Base-by-base conservation (phyloP, 2,113 vertebrate species). In the Coryphaenoides rupestris region DNA sequence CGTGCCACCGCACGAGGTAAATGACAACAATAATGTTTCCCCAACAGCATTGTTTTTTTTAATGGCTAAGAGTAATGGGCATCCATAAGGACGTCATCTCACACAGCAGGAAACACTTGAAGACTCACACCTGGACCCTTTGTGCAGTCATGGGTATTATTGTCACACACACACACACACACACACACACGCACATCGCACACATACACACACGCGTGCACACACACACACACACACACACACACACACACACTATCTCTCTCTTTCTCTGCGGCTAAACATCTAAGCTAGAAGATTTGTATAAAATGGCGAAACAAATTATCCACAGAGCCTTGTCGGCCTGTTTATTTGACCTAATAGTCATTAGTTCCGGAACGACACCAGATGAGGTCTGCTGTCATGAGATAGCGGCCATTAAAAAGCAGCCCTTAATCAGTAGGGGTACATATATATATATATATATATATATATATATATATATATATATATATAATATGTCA, bases 311-410 rank as follows among this genome's bases (percentile, higher is more conserved):
- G n/a, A 60, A 16, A 40, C 49, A 60, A 62, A 24, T 60, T 58
- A 68, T 78, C 71, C 63, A 58, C 70, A 73, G 22, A 61, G 74
- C 19, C 47, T n/a, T 52, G 52, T 60, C 60, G 52, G 65, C 59
- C 14, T 24, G n/a, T 55, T 75, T 79, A 72, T 64, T 56, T 54
- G 60, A 73, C 33, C 73, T 74, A 73, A 75, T 62, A 60, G 63
- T 56, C 72, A 33, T 67, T 66, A 62, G 63, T 67, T 63, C 54
- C 53, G 56, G 66, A 77, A 69, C 21, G 45, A 75, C 65, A 76
- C 65, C 63, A 70, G 73, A 77, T 70, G 70, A 65, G 55, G 45
- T 61, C n/a, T 1, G 58, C 65, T 24, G 58, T 67, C 57, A 4
- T 1, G 52, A 22, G 19, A 63, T n/a, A 1, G 58, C 16, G 59